A percentile compares a stretch with the other conserved stretches of the same genome.
phyloP scores from a whole-genome alignment of 2,888 invertebrate genomes.

The Cheilosia urbana region DNA sequence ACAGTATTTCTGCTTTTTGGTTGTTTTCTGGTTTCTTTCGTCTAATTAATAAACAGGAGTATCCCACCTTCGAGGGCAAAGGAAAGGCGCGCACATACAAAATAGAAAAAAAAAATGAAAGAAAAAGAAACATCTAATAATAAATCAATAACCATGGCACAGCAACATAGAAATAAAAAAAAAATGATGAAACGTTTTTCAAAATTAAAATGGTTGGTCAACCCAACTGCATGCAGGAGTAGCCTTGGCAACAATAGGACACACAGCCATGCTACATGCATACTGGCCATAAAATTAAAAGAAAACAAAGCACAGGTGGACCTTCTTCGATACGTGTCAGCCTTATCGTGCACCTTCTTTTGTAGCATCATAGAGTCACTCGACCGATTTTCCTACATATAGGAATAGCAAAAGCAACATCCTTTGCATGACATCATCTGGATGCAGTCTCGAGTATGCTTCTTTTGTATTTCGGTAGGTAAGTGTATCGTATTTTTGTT shows the following conservation, averaged over 20 bases:
- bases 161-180: conserved; percentile 69
- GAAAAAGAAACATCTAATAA: conserved; percentile 60
- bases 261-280: conserved; percentile 25
- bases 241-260: conserved; percentile 43
- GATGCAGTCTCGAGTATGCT: conserved; percentile 28
- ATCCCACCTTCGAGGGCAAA: conserved; percentile 70
- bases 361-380: conserved; percentile 17
- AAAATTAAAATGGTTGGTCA: conserved; percentile 73
- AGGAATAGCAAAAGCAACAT: not conserved
- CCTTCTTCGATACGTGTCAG: conserved; percentile 64
- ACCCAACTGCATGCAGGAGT: conserved; percentile 21
- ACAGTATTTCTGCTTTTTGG: conserved; percentile 62
- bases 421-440: conserved; percentile 44
- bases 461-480: not conserved
- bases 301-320: conserved; percentile 69
- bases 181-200: conserved; percentile 69
- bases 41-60: conserved; percentile 75
- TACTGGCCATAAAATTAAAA: conserved; percentile 62
- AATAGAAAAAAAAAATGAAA: conserved; percentile 27
- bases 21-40: conserved; percentile 70
- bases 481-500: not conserved
- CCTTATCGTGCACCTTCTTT: conserved; percentile 46
- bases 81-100: conserved; percentile 45
- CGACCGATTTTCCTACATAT: conserved; percentile 14
- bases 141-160: conserved; percentile 61